Conservation (phyloP, 2,113 vertebrate species). For the Spea bombifrons region DNA sequence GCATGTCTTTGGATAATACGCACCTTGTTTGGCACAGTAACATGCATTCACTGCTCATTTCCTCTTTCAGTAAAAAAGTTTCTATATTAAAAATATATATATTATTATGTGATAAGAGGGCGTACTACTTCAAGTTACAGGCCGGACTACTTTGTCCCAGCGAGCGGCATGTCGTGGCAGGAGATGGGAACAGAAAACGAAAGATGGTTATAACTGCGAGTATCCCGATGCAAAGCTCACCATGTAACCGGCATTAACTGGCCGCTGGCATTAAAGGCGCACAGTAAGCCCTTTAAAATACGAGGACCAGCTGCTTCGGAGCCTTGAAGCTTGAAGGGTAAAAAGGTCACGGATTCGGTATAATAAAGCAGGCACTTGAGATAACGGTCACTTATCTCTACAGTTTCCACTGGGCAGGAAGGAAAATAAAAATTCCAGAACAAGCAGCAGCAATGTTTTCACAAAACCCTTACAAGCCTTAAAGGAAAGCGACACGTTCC, state of each 20-base stretch:
- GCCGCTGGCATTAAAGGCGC: not conserved
- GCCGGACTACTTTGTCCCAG: too few species aligned
- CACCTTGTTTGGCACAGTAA: too few species aligned
- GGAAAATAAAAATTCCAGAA: not conserved
- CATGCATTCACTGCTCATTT: too few species aligned
- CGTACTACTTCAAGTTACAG: too few species aligned
- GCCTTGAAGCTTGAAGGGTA: not conserved
- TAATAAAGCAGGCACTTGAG: slow-evolving; percentile 1
- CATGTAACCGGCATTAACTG: not conserved
- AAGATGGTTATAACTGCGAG: not conserved
- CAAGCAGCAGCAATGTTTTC: too few species aligned
- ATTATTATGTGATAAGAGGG: too few species aligned
- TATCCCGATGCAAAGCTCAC: not conserved
- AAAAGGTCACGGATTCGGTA: not conserved
- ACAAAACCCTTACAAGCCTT: too few species aligned
- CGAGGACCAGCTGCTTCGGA: not conserved
- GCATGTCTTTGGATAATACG: too few species aligned
- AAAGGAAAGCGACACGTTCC: too few species aligned
- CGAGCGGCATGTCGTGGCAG: not conserved
- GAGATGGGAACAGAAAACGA: not conserved
- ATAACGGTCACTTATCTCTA: not conserved
- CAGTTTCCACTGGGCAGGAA: not conserved
- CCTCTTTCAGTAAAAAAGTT: too few species aligned
- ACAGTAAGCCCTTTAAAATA: not conserved
- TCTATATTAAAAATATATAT: too few species aligned